These are phyloP conservation scores for Phyto melanocephala DNA, from an alignment of 2,888 invertebrate species.

Conservation along the genomic window DNA sequence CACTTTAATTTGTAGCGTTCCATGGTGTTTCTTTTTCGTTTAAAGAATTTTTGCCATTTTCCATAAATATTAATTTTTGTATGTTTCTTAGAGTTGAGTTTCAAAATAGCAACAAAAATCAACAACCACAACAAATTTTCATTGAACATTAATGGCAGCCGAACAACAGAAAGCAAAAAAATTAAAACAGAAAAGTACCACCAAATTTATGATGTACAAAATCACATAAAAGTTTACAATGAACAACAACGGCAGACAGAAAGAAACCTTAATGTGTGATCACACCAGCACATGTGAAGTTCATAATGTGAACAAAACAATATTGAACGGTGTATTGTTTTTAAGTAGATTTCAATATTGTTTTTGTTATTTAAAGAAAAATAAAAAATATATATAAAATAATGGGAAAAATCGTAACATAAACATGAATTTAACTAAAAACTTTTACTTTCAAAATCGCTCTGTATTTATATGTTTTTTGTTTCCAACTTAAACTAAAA, in stretches of 20 bases:
- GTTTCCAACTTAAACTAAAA: not conserved
- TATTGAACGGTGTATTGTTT: conserved; percentile 49
- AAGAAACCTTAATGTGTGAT: conserved; percentile 26
- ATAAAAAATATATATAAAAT: too few species aligned
- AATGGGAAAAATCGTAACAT: conserved; percentile 33
- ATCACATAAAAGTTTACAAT: conserved; percentile 45
- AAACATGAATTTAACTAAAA: conserved; percentile 60
- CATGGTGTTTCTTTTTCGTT: not conserved
- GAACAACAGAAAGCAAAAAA: not conserved
- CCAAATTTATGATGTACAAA: conserved; percentile 59
- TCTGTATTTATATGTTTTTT: conserved; percentile 10
- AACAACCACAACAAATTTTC: conserved; percentile 19
- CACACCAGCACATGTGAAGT: conserved; percentile 36
- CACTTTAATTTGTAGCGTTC: too few species aligned
- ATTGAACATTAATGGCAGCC: not conserved
- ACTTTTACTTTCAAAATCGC: conserved; percentile 63
- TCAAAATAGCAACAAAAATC: conserved; percentile 2
- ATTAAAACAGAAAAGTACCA: conserved; percentile 24
- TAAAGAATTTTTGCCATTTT: not conserved
- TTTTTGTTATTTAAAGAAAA: not conserved
- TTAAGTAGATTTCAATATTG: conserved; percentile 20
- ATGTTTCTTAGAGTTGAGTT: not conserved
- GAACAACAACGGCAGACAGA: not conserved
- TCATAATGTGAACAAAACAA: not conserved
- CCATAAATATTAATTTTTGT: not conserved